These are phyloP conservation scores for Malurus leucopterus DNA, from an alignment of 2,797 vertebrate genomes.

Conservation along the genomic window DNA sequence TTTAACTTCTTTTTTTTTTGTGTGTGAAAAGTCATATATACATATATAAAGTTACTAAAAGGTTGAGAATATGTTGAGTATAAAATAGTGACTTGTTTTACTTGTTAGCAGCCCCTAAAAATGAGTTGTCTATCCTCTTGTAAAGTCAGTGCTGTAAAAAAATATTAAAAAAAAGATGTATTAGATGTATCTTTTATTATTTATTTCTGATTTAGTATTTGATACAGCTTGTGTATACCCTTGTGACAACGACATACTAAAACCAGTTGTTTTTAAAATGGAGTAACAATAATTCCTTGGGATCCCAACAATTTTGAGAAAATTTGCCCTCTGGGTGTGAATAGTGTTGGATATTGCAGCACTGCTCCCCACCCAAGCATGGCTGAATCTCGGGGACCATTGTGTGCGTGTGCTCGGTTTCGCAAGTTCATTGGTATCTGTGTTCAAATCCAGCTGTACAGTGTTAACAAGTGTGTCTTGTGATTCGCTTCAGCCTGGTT, in stretches of 20 bases:
- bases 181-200: constrained; percentile 61
- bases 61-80: constrained; percentile 52
- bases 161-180: constrained; percentile 40
- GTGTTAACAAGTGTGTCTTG: constrained; percentile 14
- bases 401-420: not conserved
- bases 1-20: constrained; percentile 42
- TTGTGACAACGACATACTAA: constrained; percentile 20
- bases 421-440: not conserved
- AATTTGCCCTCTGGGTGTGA: not conserved
- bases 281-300: constrained; percentile 2
- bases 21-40: constrained; percentile 55
- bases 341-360: not conserved
- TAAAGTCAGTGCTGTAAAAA: constrained; percentile 60
- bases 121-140: constrained; percentile 49
- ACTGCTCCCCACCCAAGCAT: not conserved
- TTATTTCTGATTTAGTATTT: constrained; percentile 62
- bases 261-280: not conserved
- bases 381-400: constrained; percentile 36
- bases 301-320: not conserved
- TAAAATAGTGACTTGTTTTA: constrained; percentile 59
- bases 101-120: constrained; percentile 39
- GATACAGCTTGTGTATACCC: constrained; percentile 5
- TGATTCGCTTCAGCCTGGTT: constrained; percentile 7
- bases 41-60: constrained; percentile 59
- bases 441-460: constrained; percentile 9